Evolutionary conservation across 2,797 vertebrate genomes (phyloP), one percentile per base, ranked within the genome.

Genomic region (Masticophis lateralis): DNA sequence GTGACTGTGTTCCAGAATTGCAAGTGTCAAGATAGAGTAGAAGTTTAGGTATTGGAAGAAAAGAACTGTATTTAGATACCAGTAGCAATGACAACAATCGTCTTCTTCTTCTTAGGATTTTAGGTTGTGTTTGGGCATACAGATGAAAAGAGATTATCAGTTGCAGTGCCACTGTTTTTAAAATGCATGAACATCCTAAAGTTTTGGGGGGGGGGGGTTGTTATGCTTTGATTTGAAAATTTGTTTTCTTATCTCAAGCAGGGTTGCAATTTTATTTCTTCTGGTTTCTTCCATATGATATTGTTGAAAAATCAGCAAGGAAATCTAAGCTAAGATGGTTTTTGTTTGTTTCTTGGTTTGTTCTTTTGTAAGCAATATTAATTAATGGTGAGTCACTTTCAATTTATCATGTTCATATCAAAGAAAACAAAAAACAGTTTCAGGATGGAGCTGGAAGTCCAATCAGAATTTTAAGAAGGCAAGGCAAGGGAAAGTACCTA

Each of bases 21-120:
- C 66, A 94, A 95, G 94, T 92, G 89, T 95, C 95, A 96, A 93
- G 83, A 91, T 0, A 91, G 20, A 25, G 91, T 94, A 95, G 57
- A 63, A 83, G 89, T 96, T 93, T 93, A 66, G 66, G 32, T 92
- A 89, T 13, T 92, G 22, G 60, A 92, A 69, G 57, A 94, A 94
- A 32, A 51, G 22, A 95, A 83, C 6, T 86, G 22, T 37, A 55
- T 95, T 95, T 3, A 60, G 56, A 87, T 51, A 93, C 56, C 89
- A 95, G 25, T 57, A 92, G 66, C 14, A 86, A 28, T 61, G 11
- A 86, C 0, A 0, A 60, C 59, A 90, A 69, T 93, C 88, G 14
- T 18, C 94, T 92, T 28, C 1, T 92, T 28, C 1, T 69, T 53
- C 60, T 89, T 53, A 59, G 90, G 63, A 2, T 1, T 57, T 32